Conservation (phyloP, 2,113 vertebrate genomes). For the Boulengeromyrus knoepffleri region DNA sequence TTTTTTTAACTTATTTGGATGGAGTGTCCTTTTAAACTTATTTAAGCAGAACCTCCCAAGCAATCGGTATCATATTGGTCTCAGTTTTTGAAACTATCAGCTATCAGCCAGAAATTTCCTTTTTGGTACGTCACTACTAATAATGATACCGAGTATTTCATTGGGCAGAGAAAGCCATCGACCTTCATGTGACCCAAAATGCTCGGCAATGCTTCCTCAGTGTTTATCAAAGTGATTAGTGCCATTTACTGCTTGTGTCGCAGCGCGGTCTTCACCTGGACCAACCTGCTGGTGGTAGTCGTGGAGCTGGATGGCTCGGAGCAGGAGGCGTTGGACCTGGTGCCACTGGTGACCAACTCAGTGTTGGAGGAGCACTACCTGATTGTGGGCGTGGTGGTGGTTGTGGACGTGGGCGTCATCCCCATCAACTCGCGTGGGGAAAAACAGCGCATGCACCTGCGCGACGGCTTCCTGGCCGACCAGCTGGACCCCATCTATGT, state of each 20-base stretch:
- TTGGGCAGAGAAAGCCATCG: background rate
- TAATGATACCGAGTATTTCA: background rate
- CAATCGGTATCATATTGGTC: no score
- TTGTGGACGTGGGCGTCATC: constrained; percentile 97
- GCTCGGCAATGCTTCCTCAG: background rate
- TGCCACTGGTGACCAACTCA: constrained; percentile 93
- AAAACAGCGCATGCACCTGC: no score
- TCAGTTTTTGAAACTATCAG: no score
- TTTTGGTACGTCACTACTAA: no score
- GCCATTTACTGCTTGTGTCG: constrained; percentile 24
- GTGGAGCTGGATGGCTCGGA: constrained; percentile 97
- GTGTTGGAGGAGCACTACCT: constrained; percentile 97
- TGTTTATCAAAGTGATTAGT: background rate
- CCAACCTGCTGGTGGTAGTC: constrained; percentile 93
- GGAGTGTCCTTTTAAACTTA: no score
- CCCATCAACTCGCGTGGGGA: constrained; percentile 64
- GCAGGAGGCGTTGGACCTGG: constrained; percentile 96
- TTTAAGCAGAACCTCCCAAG: no score
- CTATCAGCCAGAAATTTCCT: no score
- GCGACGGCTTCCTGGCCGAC: no score
- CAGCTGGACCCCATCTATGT: constrained; percentile 76
- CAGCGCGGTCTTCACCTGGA: constrained; percentile 98
- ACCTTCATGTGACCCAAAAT: background rate
- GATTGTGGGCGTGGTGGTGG: constrained; percentile 95
- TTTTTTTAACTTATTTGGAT: no score